phyloP scores from a whole-genome alignment of 2,888 invertebrate species.

The Cataglyphis albicans region DNA sequence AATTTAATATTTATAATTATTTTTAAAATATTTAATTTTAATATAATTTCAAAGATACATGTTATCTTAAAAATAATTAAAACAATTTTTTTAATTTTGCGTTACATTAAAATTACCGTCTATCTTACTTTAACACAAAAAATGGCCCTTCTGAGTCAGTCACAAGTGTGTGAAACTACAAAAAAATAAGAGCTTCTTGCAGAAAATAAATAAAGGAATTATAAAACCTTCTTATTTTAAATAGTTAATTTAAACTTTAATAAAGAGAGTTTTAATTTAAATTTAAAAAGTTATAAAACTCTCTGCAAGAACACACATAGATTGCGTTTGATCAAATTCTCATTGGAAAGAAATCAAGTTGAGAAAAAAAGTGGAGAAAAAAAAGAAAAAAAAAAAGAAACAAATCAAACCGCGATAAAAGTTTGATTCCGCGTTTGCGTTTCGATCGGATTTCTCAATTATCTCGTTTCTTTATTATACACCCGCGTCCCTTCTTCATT shows the following conservation, averaged over 20 bases:
- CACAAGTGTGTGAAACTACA: background rate
- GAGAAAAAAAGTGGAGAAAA: background rate
- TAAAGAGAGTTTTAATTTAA: background rate
- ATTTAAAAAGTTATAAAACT: background rate
- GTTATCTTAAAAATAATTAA: background rate
- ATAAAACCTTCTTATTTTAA: background rate
- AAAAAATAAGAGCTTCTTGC: background rate
- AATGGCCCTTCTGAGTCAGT: background rate
- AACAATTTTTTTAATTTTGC: background rate
- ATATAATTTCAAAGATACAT: background rate
- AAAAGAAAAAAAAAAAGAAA: background rate
- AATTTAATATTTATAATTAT: background rate
- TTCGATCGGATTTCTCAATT: conserved; percentile 19
- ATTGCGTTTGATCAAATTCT: background rate
- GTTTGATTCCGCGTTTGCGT: background rate
- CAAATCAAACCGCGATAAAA: background rate
- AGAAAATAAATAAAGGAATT: background rate
- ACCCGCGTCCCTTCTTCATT: background rate
- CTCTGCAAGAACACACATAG: background rate
- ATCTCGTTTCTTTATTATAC: background rate
- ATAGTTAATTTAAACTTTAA: conserved; percentile 19
- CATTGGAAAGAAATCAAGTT: background rate
- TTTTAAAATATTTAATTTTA: background rate
- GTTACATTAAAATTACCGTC: background rate
- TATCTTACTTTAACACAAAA: background rate